Base-by-base conservation (phyloP, 2,888 invertebrate species). In the Carcina quercana region DNA sequence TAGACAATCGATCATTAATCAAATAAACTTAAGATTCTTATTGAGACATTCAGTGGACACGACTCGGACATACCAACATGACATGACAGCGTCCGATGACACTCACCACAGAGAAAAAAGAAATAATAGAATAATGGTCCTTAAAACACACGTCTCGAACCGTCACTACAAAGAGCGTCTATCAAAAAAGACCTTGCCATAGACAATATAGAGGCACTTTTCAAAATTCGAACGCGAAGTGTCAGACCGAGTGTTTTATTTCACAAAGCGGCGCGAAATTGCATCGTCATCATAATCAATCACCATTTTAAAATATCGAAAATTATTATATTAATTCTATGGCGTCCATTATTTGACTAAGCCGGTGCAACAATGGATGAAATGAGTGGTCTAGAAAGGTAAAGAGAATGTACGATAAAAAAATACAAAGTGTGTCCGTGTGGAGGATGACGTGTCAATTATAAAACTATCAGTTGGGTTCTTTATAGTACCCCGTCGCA, bases 281-380 rank as follows among this genome's bases (percentile, higher is more conserved):
- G 79, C 79, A 43, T 43, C 56, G 64, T 82, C 82, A 82, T 55
- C 53, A 61, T 69, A 78, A 82, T 82, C 82, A 82, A 82, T 82
- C 82, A 82, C 75, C 73, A 70, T 73, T 74, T 56, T 68, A 65
- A 66, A 67, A 70, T 69, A 72, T 73, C 62, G 53, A 65, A 70
- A 73, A 76, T 79, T 73, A 74, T 72, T 75, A 78, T 74, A 82
- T 82, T 82, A 82, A 80, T 82, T 72, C 69, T 50, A 53, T 50
- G 47, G 55, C 60, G 65, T n/a, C n/a, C 65, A 74, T 80, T 82
- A 80, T 82, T 80, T 80, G 76, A 74, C 75, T 78, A 76, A 78
- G 73, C 59, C 61, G 43, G n/a, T 43, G 40, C 59, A 67, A 82
- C 80, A 80, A 79, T 70, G 53, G 69, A 42, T 42, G 53, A 54